A percentile compares a stretch with the other conserved stretches of the same genome.
Conservation (phyloP, 2,797 vertebrate species). For the Pachyuromys duprasi region DNA sequence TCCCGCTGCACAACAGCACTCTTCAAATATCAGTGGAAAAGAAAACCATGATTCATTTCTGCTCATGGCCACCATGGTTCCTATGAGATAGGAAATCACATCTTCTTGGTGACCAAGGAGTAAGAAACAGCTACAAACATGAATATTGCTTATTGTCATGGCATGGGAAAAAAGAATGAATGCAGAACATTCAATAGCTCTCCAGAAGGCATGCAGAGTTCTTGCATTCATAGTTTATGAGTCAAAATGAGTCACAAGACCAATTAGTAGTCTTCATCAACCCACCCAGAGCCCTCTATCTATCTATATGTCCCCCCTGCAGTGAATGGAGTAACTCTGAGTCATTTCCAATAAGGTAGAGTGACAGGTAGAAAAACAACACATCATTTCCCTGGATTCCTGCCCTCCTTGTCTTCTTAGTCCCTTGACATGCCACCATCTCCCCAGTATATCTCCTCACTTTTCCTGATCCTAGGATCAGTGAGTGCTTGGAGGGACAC, state of each 20-base stretch:
- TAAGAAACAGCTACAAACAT: background rate
- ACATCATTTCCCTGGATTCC: background rate
- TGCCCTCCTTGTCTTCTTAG: background rate
- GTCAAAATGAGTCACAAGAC: background rate
- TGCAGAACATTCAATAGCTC: background rate
- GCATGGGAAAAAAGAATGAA: background rate
- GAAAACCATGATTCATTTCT: background rate
- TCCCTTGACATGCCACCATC: background rate
- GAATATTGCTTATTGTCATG: background rate
- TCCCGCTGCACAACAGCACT: background rate
- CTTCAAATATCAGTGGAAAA: background rate
- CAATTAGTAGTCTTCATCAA: background rate
- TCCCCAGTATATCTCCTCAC: background rate
- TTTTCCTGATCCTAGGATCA: background rate
- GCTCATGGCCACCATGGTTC: background rate
- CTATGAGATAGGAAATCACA: no score
- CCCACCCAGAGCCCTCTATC: background rate
- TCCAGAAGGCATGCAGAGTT: background rate
- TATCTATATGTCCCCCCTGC: background rate
- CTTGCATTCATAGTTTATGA: background rate
- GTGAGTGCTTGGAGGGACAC: background rate
- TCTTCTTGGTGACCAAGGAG: background rate
- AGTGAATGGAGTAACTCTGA: background rate
- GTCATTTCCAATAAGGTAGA: background rate
- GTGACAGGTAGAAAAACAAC: background rate